A percentile compares a stretch with the other conserved stretches of the same genome.
These are phyloP conservation scores for Monopis laevigella DNA, from an alignment of 2,888 invertebrate genomes.

Conservation along the genomic window DNA sequence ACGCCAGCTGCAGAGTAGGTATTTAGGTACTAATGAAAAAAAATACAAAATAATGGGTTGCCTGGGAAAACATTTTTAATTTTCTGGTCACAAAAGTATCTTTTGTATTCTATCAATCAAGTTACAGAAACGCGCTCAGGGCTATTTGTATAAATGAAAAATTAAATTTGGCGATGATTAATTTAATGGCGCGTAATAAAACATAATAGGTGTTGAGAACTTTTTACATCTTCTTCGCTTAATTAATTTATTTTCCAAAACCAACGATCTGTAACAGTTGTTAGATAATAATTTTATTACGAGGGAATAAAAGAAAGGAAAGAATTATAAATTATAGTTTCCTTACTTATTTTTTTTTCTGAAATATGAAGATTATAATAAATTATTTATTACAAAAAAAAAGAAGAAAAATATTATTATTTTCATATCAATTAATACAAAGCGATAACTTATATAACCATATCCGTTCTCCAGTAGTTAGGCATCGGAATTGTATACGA, in stretches of 20 bases:
- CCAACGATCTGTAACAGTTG: conserved; percentile 12
- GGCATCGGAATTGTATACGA: too few relatives aligned
- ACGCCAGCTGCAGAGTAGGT: too few relatives aligned
- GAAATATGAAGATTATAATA: too few relatives aligned
- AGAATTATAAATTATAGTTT: too few relatives aligned
- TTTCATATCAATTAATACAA: too few relatives aligned
- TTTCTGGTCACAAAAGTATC: conserved; percentile 7
- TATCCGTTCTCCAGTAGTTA: too few relatives aligned
- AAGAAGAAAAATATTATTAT: too few relatives aligned
- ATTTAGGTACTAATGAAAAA: background rate
- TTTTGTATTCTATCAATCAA: conserved; percentile 61
- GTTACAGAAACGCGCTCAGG: conserved; percentile 43
- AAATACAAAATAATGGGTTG: background rate
- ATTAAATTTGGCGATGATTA: conserved; percentile 66
- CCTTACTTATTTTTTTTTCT: too few relatives aligned
- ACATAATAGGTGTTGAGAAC: conserved; percentile 62
- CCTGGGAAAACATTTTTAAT: background rate
- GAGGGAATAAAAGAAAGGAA: too few relatives aligned
- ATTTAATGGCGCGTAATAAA: conserved; percentile 62
- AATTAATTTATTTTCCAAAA: conserved; percentile 55
- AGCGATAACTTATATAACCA: too few relatives aligned
- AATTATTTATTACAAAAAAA: too few relatives aligned
- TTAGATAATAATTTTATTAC: too few relatives aligned
- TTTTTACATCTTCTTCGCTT: conserved; percentile 64
- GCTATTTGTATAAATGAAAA: conserved; percentile 65